phyloP scores from a whole-genome alignment of 2,888 invertebrate genomes.

The Tribolium freemani region DNA sequence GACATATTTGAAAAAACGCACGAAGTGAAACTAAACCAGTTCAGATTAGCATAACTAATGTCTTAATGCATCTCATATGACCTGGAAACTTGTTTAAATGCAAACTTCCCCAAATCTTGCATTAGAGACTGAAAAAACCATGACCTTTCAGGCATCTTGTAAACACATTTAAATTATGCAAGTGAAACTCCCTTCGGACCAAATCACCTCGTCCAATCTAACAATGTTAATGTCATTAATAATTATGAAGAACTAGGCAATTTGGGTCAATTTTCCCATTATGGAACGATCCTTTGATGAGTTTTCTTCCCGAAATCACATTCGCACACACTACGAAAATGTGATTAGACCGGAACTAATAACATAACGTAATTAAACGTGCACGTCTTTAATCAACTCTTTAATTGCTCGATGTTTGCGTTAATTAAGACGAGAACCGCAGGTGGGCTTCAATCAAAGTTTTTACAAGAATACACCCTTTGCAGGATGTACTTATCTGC shows the following conservation, averaged over 20 bases:
- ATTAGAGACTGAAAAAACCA: not conserved
- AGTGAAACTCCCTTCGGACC: not conserved
- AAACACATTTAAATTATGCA: not conserved
- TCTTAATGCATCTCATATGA: not conserved
- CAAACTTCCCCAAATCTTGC: not conserved
- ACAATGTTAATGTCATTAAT: not conserved
- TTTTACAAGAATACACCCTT: no score
- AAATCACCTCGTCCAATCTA: not conserved
- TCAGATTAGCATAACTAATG: not conserved
- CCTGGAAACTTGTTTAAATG: not conserved
- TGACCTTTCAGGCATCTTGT: not conserved
- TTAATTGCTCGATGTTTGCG: constrained; percentile 19
- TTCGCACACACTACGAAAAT: not conserved
- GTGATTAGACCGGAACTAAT: constrained; percentile 21
- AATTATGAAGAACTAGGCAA: not conserved
- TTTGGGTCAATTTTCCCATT: not conserved
- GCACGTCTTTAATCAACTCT: constrained; percentile 13
- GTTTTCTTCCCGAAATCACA: not conserved
- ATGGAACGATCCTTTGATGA: not conserved
- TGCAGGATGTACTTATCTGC: not conserved
- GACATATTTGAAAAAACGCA: no score
- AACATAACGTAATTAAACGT: constrained; percentile 23
- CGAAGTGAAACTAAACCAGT: not conserved
- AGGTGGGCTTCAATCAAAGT: no score
- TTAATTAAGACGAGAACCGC: not conserved